Conservation (phyloP, 2,113 vertebrate species). For the Laticauda laticaudata region DNA sequence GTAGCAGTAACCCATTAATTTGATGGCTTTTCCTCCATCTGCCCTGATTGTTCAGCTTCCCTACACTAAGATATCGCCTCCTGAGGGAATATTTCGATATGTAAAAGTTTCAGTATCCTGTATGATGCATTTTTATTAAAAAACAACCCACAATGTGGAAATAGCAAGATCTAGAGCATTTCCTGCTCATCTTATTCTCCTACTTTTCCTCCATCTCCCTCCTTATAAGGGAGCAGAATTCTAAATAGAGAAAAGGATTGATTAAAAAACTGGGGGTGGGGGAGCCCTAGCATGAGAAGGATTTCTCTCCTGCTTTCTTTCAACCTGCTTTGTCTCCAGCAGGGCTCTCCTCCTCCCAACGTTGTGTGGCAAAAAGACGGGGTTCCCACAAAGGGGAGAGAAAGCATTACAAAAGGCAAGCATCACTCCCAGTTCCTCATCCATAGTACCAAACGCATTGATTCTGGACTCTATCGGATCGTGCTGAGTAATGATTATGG, state of each 20-base stretch:
- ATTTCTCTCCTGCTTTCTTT: not conserved
- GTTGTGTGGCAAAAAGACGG: conserved; percentile 68
- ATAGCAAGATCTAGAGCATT: not conserved
- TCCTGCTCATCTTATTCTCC: not conserved
- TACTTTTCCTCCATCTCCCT: not conserved
- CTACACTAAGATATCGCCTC: not conserved
- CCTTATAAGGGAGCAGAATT: not conserved
- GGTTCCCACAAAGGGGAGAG: conserved; percentile 50
- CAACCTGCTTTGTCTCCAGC: not conserved
- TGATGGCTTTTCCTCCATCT: not conserved
- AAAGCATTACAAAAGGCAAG: conserved; percentile 68
- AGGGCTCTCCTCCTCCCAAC: conserved; percentile 61
- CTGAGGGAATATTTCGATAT: not conserved
- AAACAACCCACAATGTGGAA: not conserved
- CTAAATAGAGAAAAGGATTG: not conserved
- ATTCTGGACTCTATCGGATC: conserved; percentile 61
- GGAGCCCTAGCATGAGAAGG: not conserved
- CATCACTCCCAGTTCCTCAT: conserved; percentile 69
- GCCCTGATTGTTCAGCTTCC: not conserved
- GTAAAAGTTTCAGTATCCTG: not conserved
- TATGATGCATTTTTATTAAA: not conserved
- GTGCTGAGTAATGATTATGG: conserved; percentile 65
- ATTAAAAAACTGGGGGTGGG: not conserved
- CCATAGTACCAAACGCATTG: conserved; percentile 53
- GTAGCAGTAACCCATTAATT: not conserved